These are phyloP conservation scores for Zaprionus lachaisei DNA, from an alignment of 1,140 invertebrate genomes.

Conservation along the genomic window DNA sequence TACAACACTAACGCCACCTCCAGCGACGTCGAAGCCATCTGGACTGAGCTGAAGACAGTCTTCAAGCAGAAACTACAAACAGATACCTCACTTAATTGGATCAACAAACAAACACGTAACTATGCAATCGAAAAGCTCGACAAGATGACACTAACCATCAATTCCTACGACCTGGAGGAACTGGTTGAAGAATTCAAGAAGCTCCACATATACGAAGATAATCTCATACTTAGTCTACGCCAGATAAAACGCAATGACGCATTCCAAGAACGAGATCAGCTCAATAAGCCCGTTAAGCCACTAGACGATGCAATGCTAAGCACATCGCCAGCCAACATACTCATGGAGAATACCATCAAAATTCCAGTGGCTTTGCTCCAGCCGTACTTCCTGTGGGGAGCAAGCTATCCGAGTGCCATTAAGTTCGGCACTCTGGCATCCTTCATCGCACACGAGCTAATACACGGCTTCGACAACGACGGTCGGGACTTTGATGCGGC, in stretches of 20 bases:
- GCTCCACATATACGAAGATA: neutral
- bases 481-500: slow-evolving; percentile 96
- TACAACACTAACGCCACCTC: neutral
- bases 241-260: neutral
- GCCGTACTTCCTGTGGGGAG: slow-evolving; percentile 49
- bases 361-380: slow-evolving; percentile 72
- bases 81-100: neutral
- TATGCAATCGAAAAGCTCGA: neutral
- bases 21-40: neutral
- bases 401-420: slow-evolving; percentile 71
- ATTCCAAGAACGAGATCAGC: neutral
- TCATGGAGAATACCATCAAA: slow-evolving; percentile 62
- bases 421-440: slow-evolving; percentile 88
- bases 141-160: neutral
- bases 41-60: neutral
- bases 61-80: neutral
- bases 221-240: neutral
- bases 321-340: neutral
- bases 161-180: neutral
- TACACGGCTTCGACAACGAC: slow-evolving; percentile 88
- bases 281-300: neutral
- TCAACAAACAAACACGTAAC: neutral
- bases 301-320: neutral
- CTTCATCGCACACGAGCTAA: slow-evolving; percentile 89
- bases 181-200: neutral